Evolutionary conservation across 1,140 invertebrate genomes (phyloP).

Genomic region (Drosophila punjabiensis): DNA sequence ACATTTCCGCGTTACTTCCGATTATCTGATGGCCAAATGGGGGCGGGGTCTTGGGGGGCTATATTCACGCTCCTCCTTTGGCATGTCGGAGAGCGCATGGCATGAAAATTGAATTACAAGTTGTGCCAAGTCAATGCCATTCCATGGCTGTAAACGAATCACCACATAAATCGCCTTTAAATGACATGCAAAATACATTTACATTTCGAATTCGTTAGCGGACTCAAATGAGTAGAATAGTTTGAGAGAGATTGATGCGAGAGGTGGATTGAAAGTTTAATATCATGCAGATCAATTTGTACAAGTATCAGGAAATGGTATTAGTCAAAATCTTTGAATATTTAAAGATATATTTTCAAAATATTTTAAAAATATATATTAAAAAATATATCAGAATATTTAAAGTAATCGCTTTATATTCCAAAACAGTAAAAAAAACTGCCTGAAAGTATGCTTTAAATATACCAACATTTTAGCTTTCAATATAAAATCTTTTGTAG

Average conservation of each 20-base stretch:
- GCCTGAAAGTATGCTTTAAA: too few relatives aligned
- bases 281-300: neutral
- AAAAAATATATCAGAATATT: too few relatives aligned
- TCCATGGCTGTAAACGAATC: conserved; percentile 28
- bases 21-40: conserved; percentile 6
- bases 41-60: neutral
- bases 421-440: too few relatives aligned
- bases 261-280: neutral
- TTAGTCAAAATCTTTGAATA: neutral
- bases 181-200: conserved; percentile 50
- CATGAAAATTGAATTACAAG: conserved; percentile 67
- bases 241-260: neutral
- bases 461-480: too few relatives aligned
- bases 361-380: too few relatives aligned
- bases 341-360: too few relatives aligned
- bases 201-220: neutral
- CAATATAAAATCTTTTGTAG: too few relatives aligned
- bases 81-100: conserved; percentile 16
- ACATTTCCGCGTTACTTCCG: conserved; percentile 48
- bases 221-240: neutral
- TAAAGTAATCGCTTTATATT: too few relatives aligned
- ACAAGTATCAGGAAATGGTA: neutral
- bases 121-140: conserved; percentile 56
- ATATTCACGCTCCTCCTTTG: conserved; percentile 13
- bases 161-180: conserved; percentile 48